phyloP scores from a whole-genome alignment of 1,140 invertebrate genomes.

The Drosophila bifasciata region DNA sequence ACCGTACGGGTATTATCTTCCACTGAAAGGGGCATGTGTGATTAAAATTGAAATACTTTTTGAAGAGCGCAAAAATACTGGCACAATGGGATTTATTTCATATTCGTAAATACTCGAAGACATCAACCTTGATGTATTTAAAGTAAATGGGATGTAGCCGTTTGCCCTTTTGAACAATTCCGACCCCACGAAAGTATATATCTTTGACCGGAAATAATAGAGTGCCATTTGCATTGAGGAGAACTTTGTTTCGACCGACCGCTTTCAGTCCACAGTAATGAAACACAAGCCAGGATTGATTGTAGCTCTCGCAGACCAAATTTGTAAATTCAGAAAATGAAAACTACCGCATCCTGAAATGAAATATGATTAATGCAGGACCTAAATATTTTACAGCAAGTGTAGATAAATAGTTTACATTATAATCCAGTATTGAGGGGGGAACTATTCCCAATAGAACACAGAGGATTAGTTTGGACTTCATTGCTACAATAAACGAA shows the following conservation, averaged over 20 bases:
- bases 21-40: constrained; percentile 32
- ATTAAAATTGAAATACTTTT: constrained; percentile 23
- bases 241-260: background rate
- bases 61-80: constrained; percentile 1
- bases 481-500: no score
- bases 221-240: constrained; percentile 21
- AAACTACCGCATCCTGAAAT: constrained; percentile 23
- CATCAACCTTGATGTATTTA: constrained; percentile 7
- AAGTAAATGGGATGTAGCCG: constrained; percentile 22
- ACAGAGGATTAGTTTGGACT: no score
- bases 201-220: constrained; percentile 6
- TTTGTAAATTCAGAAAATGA: constrained; percentile 39
- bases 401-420: no score
- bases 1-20: background rate
- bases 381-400: no score
- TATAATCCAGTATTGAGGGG: no score
- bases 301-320: constrained; percentile 17
- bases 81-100: background rate
- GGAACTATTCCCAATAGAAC: no score
- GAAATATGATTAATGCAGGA: no score
- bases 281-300: constrained; percentile 24
- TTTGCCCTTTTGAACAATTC: constrained; percentile 22
- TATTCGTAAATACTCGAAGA: background rate
- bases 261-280: constrained; percentile 25
- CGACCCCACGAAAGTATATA: background rate